Conservation (phyloP, 2,888 invertebrate species). For the Romanomermis culicivorax region DNA sequence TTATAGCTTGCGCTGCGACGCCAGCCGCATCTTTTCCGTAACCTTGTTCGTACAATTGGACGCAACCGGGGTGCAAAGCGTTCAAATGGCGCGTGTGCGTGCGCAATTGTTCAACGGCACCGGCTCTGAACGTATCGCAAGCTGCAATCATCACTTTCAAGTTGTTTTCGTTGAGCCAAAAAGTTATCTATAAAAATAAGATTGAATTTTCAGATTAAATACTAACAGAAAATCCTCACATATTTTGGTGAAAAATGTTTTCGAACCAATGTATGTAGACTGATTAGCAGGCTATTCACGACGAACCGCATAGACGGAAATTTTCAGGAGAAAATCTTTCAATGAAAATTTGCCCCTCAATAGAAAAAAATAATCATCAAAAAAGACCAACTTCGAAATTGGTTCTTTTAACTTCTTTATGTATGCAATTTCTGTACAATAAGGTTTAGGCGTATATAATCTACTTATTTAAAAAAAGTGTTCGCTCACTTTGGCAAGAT, state of each 20-base stretch:
- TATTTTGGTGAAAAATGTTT: too few relatives aligned
- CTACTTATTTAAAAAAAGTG: too few relatives aligned
- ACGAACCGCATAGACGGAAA: too few relatives aligned
- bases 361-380: too few relatives aligned
- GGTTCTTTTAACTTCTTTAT: too few relatives aligned
- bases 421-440: too few relatives aligned
- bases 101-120: conserved; percentile 89
- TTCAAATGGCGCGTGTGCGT: conserved; percentile 81
- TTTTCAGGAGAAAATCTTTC: too few relatives aligned
- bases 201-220: conserved; percentile 4
- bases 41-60: conserved; percentile 88
- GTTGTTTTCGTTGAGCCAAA: conserved; percentile 95
- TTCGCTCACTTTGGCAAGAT: conserved; percentile 79
- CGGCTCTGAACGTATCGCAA: conserved; percentile 95
- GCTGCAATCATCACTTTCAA: conserved; percentile 88
- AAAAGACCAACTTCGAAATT: too few relatives aligned
- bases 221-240: background rate
- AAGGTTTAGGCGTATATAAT: too few relatives aligned
- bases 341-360: too few relatives aligned
- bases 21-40: conserved; percentile 97
- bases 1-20: conserved; percentile 89
- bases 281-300: too few relatives aligned
- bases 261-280: too few relatives aligned
- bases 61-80: conserved; percentile 62
- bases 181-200: conserved; percentile 48